Conservation (phyloP, 1,140 invertebrate genomes). For the Leptoteleia sp. region DNA sequence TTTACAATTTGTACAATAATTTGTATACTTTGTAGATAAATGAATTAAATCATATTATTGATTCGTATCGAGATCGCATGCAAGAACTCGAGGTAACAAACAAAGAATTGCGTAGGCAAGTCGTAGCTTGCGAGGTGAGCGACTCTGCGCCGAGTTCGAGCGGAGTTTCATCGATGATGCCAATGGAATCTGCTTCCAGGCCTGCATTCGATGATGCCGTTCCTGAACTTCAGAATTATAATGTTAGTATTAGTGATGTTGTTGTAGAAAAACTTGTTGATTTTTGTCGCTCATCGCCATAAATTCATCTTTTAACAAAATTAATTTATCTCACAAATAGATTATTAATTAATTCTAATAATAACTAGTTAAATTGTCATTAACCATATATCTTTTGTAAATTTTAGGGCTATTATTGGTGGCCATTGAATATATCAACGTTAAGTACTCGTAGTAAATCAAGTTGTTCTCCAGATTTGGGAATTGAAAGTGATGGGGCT, state of each 20-base stretch:
- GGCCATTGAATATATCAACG: constrained; percentile 70
- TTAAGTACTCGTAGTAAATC: constrained; percentile 74
- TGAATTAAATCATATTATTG: constrained; percentile 77
- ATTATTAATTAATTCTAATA: too few species aligned
- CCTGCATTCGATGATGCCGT: constrained; percentile 72
- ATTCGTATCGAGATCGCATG: constrained; percentile 73
- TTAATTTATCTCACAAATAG: too few species aligned
- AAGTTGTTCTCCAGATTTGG: constrained; percentile 86
- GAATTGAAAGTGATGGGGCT: constrained; percentile 86
- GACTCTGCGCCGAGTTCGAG: constrained; percentile 78
- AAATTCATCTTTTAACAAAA: too few species aligned
- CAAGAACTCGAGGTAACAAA: constrained; percentile 76
- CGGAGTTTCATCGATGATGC: constrained; percentile 76
- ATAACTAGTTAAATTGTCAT: too few species aligned
- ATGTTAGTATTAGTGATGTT: constrained; percentile 68
- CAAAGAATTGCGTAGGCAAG: constrained; percentile 77
- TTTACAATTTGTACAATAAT: constrained; percentile 6
- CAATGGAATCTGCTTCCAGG: constrained; percentile 68
- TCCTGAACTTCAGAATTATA: constrained; percentile 73
- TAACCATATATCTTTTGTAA: constrained; percentile 2
- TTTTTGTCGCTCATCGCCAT: too few species aligned
- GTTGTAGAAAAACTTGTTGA: neutral
- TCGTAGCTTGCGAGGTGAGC: constrained; percentile 74
- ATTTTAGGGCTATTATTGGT: constrained; percentile 70
- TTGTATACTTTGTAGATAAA: constrained; percentile 67